These are phyloP conservation scores for Rhinoraja longicauda DNA, from an alignment of 2,797 vertebrate species.

Conservation along the genomic window DNA sequence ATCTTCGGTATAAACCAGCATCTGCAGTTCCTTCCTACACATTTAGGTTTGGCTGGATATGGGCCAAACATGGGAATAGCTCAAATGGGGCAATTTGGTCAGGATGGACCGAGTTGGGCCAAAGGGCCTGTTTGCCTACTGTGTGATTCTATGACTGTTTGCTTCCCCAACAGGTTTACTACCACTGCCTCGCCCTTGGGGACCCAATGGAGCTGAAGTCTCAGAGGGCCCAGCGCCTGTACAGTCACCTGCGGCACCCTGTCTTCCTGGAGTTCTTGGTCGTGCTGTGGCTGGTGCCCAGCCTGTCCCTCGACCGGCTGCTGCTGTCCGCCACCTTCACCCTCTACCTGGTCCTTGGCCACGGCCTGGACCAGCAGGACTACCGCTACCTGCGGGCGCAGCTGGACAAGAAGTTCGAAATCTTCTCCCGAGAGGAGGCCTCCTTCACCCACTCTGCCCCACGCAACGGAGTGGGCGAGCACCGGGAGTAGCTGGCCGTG, in stretches of 20 bases:
- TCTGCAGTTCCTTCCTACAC: too few species aligned
- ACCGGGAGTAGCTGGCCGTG: neutral
- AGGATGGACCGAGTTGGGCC: too few species aligned
- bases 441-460: neutral
- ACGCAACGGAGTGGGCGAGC: slow-evolving; percentile 41
- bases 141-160: too few species aligned
- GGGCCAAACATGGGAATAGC: too few species aligned
- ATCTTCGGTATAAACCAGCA: too few species aligned
- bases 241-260: slow-evolving; percentile 78
- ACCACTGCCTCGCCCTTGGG: slow-evolving; percentile 68
- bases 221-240: slow-evolving; percentile 63
- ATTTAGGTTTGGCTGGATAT: too few species aligned
- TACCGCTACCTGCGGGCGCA: slow-evolving; percentile 69
- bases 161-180: slow-evolving; percentile 68
- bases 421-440: slow-evolving; percentile 54
- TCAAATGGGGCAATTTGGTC: too few species aligned
- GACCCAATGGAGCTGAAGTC: slow-evolving; percentile 75
- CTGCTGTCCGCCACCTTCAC: slow-evolving; percentile 70
- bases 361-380: slow-evolving; percentile 78
- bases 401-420: slow-evolving; percentile 66
- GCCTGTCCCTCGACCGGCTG: slow-evolving; percentile 73
- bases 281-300: slow-evolving; percentile 79
- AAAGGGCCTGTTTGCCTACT: too few species aligned
- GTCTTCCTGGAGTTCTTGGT: slow-evolving; percentile 76
- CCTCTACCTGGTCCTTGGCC: slow-evolving; percentile 68